These are phyloP conservation scores for Halocynthia aurantium DNA, from an alignment of 23 tunicate species.

Conservation along the genomic window DNA sequence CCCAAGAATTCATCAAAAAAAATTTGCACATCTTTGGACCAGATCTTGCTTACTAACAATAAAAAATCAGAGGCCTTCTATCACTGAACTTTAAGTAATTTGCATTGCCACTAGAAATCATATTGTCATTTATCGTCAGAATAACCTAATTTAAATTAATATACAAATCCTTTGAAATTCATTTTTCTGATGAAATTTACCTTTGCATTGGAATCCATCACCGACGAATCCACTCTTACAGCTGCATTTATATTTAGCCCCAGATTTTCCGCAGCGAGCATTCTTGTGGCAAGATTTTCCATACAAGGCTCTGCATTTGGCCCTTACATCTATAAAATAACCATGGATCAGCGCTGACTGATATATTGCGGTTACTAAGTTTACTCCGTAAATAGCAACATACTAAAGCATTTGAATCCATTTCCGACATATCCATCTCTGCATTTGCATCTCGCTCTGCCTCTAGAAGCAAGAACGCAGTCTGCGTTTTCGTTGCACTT, in stretches of 20 bases:
- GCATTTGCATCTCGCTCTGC: slow-evolving; percentile 10
- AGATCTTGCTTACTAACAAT: too few species aligned
- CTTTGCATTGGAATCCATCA: slow-evolving; percentile 13
- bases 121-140: too few species aligned
- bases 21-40: too few species aligned
- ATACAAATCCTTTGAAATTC: neutral
- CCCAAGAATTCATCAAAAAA: too few species aligned
- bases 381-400: too few species aligned
- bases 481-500: slow-evolving; percentile 5
- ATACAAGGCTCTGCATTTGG: neutral
- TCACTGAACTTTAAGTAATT: too few species aligned
- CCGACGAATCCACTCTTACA: slow-evolving; percentile 12
- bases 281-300: slow-evolving; percentile 11
- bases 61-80: too few species aligned
- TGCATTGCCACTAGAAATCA: too few species aligned
- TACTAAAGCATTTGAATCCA: slow-evolving; percentile 16
- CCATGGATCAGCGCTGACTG: too few species aligned
- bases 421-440: slow-evolving; percentile 13
- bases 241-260: neutral
- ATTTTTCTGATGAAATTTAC: neutral
- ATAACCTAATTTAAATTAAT: neutral
- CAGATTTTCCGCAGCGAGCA: neutral
- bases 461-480: neutral
- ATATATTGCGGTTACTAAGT: too few species aligned
- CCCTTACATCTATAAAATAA: too few species aligned